phyloP scores from a whole-genome alignment of 2,888 invertebrate genomes.

The Serripes groenlandicus region DNA sequence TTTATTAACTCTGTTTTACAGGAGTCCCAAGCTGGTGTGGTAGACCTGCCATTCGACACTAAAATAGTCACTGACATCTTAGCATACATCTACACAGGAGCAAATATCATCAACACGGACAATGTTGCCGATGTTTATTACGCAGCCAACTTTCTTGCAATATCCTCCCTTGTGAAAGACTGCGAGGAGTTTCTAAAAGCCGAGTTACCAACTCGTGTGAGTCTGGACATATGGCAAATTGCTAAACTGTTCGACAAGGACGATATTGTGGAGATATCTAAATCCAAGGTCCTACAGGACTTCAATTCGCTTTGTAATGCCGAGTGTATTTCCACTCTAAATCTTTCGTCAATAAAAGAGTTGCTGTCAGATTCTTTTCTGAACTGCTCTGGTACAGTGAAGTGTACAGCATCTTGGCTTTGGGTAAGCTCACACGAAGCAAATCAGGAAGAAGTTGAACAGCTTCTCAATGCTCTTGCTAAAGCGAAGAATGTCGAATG shows the following conservation, averaged over 20 bases:
- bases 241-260: conserved; percentile 34
- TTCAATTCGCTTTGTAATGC: conserved; percentile 38
- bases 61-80: conserved; percentile 39
- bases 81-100: conserved; percentile 51
- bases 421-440: conserved; percentile 41
- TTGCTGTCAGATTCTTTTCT: conserved; percentile 38
- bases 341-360: conserved; percentile 17
- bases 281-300: conserved; percentile 43
- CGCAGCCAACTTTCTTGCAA: conserved; percentile 51
- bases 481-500: conserved; percentile 39
- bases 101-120: conserved; percentile 12
- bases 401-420: conserved; percentile 52
- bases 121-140: conserved; percentile 21
- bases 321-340: conserved; percentile 29
- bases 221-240: conserved; percentile 57
- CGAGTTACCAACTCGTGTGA: conserved; percentile 8
- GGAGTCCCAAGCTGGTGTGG: conserved; percentile 28
- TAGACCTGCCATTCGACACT: conserved; percentile 23
- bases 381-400: conserved; percentile 44
- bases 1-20: conserved; percentile 2
- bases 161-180: conserved; percentile 30
- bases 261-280: conserved; percentile 47
- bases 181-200: conserved; percentile 52
- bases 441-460: not conserved
- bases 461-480: conserved; percentile 20